Conservation (phyloP, 1,140 invertebrate species). For the Achatina immaculata region DNA sequence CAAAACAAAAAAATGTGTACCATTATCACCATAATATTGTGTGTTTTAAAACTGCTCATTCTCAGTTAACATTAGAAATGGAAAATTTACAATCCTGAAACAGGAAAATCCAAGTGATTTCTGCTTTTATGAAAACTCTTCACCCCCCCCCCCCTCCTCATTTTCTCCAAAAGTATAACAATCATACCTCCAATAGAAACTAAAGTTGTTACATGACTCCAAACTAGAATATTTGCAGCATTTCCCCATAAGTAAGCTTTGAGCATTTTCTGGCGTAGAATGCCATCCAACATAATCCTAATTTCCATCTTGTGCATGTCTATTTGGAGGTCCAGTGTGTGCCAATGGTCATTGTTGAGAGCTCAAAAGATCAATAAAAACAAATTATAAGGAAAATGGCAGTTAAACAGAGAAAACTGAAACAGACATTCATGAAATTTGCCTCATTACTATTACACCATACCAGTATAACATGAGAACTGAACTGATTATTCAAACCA, state of each 20-base stretch:
- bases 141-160: too few species aligned
- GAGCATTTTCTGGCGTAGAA: background rate
- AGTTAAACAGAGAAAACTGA: background rate
- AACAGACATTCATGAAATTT: too few species aligned
- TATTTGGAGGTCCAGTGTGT: background rate
- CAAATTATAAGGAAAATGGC: background rate
- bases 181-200: slow-evolving; percentile 5
- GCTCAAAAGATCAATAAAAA: background rate
- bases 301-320: slow-evolving; percentile 6
- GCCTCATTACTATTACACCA: too few species aligned
- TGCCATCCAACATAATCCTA: background rate
- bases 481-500: too few species aligned
- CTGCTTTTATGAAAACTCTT: too few species aligned
- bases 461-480: too few species aligned
- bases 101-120: too few species aligned
- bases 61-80: too few species aligned
- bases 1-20: too few species aligned
- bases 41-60: too few species aligned
- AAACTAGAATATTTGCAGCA: slow-evolving; percentile 5
- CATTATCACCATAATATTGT: too few species aligned
- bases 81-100: too few species aligned
- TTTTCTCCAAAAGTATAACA: background rate
- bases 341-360: slow-evolving; percentile 30
- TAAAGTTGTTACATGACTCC: background rate
- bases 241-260: slow-evolving; percentile 34